A percentile compares a stretch with the other conserved stretches of the same genome.
phyloP scores from a whole-genome alignment of 2,888 invertebrate genomes.

The Brachycybe producta region DNA sequence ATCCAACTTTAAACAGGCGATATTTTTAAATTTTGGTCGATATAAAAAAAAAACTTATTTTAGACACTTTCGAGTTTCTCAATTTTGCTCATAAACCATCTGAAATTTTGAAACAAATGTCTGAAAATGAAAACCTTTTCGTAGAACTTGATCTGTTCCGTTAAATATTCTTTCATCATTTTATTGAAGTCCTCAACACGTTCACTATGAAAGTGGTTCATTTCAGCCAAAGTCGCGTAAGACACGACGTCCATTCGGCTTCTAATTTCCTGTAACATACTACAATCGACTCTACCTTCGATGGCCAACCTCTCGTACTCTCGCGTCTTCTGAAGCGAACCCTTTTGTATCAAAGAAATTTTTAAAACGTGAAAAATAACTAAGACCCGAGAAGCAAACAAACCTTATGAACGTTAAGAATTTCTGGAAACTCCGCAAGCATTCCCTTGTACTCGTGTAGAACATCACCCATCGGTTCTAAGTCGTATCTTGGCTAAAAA shows the following conservation, averaged over 20 bases:
- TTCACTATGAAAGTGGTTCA: slow-evolving; percentile 81
- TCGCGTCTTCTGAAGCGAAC: slow-evolving; percentile 71
- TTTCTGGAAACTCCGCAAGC: slow-evolving; percentile 77
- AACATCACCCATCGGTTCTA: slow-evolving; percentile 80
- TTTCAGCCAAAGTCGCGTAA: slow-evolving; percentile 84
- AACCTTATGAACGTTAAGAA: slow-evolving; percentile 73
- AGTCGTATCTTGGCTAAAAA: slow-evolving; percentile 59
- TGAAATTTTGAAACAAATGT: neutral
- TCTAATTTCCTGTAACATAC: no score
- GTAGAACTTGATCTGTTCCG: slow-evolving; percentile 83
- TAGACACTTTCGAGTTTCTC: slow-evolving; percentile 4
- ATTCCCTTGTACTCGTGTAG: slow-evolving; percentile 90
- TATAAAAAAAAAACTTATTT: no score
- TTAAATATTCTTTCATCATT: slow-evolving; percentile 72
- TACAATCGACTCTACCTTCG: no score
- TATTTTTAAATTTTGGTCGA: no score
- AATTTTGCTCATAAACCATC: slow-evolving; percentile 3
- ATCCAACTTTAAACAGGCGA: no score
- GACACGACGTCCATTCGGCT: slow-evolving; percentile 83
- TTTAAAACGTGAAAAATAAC: no score
- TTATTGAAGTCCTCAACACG: slow-evolving; percentile 70
- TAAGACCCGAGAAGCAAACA: no score
- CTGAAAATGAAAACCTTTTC: slow-evolving; percentile 42
- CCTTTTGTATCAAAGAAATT: no score
- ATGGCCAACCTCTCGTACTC: slow-evolving; percentile 69